Conservation (phyloP, 2,888 invertebrate genomes). For the Tuberolachnus salignus region DNA sequence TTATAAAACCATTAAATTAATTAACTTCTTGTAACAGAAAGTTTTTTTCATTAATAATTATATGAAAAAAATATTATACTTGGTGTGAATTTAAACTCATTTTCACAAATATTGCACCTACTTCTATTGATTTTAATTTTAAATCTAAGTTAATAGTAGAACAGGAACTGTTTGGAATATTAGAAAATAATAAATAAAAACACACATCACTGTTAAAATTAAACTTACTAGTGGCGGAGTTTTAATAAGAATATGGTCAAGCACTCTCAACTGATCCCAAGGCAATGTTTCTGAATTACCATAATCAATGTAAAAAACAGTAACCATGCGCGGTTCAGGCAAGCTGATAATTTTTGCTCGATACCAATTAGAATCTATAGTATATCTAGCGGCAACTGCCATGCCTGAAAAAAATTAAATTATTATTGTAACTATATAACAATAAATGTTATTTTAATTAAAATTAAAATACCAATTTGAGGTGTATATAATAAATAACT, state of each 20-base stretch:
- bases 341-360: conserved; percentile 67
- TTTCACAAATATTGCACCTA: too few species aligned
- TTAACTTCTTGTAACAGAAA: too few species aligned
- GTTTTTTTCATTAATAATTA: too few species aligned
- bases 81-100: too few species aligned
- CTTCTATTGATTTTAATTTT: too few species aligned
- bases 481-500: conserved; percentile 50
- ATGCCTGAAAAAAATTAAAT: conserved; percentile 26
- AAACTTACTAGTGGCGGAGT: conserved; percentile 31
- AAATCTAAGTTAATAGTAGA: too few species aligned
- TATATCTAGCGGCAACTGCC: conserved; percentile 52
- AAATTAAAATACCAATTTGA: conserved; percentile 39
- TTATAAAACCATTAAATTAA: too few species aligned
- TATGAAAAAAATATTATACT: too few species aligned
- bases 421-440: not conserved
- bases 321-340: conserved; percentile 64
- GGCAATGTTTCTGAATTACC: conserved; percentile 66
- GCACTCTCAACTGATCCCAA: conserved; percentile 61
- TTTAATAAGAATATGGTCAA: conserved; percentile 29
- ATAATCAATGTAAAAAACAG: conserved; percentile 70
- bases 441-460: not conserved
- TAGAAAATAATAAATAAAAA: too few species aligned
- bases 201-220: not conserved
- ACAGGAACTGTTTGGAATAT: too few species aligned
- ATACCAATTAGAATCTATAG: conserved; percentile 62